These are phyloP conservation scores for Apodemus speciosus DNA, from an alignment of 2,113 vertebrate genomes.

Conservation along the genomic window DNA sequence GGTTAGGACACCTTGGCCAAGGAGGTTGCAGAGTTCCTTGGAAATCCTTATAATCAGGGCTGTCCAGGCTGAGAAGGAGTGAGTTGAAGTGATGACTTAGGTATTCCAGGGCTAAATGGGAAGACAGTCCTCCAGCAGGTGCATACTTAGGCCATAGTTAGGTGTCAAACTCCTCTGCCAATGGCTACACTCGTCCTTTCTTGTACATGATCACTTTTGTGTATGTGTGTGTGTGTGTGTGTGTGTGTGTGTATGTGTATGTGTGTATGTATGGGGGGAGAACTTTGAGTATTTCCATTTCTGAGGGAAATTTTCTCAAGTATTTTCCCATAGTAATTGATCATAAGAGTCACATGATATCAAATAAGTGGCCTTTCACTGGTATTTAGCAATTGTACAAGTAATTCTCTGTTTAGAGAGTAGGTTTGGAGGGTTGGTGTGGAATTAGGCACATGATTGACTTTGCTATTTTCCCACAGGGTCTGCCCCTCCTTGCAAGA, in stretches of 20 bases:
- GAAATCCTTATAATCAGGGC: neutral
- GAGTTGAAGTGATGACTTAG: neutral
- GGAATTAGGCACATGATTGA: conserved; percentile 57
- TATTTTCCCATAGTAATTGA: neutral
- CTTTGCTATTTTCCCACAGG: conserved; percentile 63
- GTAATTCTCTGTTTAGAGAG: neutral
- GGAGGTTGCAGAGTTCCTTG: neutral
- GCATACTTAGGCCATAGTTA: neutral
- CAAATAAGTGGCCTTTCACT: neutral
- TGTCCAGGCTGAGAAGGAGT: neutral
- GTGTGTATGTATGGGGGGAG: neutral
- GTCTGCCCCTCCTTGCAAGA: conserved; percentile 73
- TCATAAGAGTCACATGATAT: neutral
- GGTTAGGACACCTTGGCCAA: neutral
- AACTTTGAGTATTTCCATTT: conserved; percentile 2
- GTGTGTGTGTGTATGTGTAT: too few species aligned
- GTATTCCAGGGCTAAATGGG: neutral
- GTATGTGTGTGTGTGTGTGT: neutral
- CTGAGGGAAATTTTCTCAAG: conserved; percentile 3
- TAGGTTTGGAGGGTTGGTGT: neutral
- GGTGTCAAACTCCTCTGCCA: neutral
- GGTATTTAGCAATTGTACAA: neutral
- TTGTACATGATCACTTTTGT: neutral
- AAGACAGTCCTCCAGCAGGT: neutral
- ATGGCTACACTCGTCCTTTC: neutral